A percentile compares a stretch with the other conserved stretches of the same genome.
Evolutionary conservation across 2,113 vertebrate genomes (phyloP).

Genomic region (Myxocyprinus asiaticus): DNA sequence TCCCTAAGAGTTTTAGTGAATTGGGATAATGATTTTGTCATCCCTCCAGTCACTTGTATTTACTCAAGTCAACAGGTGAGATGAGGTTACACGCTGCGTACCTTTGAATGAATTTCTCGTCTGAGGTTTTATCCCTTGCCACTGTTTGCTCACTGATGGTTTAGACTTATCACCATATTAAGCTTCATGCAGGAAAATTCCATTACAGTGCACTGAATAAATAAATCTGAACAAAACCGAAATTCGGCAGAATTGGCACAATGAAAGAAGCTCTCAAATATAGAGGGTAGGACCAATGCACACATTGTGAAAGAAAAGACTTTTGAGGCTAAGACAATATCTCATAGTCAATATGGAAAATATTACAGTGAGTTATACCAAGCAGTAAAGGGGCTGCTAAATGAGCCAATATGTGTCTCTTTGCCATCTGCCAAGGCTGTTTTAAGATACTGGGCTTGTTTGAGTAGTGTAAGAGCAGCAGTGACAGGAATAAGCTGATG

Average conservation of each 20-base stretch:
- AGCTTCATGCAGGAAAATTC: not conserved
- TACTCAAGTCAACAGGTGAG: not conserved
- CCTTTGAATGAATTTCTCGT: not conserved
- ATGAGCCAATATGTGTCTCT: constrained; percentile 4
- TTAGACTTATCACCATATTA: not conserved
- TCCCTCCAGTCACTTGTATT: constrained; percentile 6
- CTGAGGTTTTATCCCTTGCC: not conserved
- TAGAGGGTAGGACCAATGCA: not conserved
- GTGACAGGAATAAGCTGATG: constrained; percentile 9
- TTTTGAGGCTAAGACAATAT: not conserved
- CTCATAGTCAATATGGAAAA: not conserved
- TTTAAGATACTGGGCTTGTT: not conserved
- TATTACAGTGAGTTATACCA: not conserved
- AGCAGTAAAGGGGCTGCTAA: not conserved
- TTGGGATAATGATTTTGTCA: not conserved
- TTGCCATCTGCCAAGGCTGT: not conserved
- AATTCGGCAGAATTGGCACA: not conserved
- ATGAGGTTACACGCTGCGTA: not conserved
- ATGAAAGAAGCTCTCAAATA: not conserved
- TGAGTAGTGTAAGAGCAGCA: not conserved
- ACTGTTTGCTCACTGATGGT: not conserved
- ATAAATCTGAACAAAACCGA: not conserved
- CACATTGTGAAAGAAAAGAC: not conserved
- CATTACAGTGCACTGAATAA: not conserved
- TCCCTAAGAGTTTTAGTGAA: not conserved